Evolutionary conservation across 2,888 invertebrate genomes (phyloP).

Genomic region (Lepidocyrtoides sp.): DNA sequence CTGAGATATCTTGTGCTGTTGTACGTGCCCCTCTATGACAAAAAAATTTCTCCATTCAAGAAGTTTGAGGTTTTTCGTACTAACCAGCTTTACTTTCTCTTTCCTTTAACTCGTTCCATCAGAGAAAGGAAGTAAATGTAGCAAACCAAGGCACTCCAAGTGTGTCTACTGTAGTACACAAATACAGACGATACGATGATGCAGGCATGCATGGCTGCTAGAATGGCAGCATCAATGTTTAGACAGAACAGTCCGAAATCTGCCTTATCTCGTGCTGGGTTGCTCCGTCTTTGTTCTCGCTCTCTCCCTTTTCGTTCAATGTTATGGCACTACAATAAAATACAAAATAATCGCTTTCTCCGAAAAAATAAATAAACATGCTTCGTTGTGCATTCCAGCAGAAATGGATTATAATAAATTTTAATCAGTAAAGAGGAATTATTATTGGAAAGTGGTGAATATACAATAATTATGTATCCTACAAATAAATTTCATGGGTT

Average conservation of each 20-base stretch:
- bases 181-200: constrained; percentile 17
- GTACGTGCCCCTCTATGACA: constrained; percentile 26
- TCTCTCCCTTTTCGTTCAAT: constrained; percentile 13
- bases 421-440: background rate
- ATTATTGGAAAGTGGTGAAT: background rate
- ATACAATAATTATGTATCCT: background rate
- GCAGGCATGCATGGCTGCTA: background rate
- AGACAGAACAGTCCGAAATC: constrained; percentile 72
- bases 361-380: constrained; percentile 38
- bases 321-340: constrained; percentile 14
- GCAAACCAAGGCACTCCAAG: background rate
- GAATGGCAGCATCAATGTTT: constrained; percentile 54
- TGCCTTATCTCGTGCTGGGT: constrained; percentile 77
- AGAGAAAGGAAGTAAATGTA: constrained; percentile 42
- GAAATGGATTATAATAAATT: background rate
- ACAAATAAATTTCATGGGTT: background rate
- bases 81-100: constrained; percentile 13
- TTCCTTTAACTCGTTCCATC: background rate
- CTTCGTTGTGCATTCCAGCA: background rate
- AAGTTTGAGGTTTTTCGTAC: constrained; percentile 37
- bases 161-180: background rate
- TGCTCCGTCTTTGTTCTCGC: constrained; percentile 55
- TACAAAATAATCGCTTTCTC: constrained; percentile 50
- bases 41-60: constrained; percentile 28
- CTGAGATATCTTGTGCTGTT: background rate